Conservation (phyloP, 1,140 invertebrate genomes). For the Drosophila nannoptera region DNA sequence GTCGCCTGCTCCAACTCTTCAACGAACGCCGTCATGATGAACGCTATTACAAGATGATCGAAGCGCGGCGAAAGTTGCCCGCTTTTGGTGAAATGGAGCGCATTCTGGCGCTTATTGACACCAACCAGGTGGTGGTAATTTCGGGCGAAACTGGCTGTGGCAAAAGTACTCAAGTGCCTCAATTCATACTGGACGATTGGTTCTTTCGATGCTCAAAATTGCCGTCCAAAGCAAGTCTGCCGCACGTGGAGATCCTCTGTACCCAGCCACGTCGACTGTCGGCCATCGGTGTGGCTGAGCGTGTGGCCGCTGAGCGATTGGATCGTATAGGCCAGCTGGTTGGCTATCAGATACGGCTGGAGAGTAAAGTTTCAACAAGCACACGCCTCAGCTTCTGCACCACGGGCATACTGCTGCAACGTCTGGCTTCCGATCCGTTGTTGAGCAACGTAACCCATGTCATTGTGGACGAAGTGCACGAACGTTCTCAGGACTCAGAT, state of each 20-base stretch:
- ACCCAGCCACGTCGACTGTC: constrained; percentile 96
- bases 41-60: constrained; percentile 84
- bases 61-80: constrained; percentile 83
- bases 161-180: constrained; percentile 94
- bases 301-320: constrained; percentile 91
- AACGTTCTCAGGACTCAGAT: constrained; percentile 92
- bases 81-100: constrained; percentile 84
- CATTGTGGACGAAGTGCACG: constrained; percentile 95
- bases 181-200: constrained; percentile 93
- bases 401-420: constrained; percentile 91
- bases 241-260: constrained; percentile 85
- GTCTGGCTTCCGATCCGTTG: constrained; percentile 87
- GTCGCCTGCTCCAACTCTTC: constrained; percentile 82
- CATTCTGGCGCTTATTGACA: constrained; percentile 83
- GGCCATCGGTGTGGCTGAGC: constrained; percentile 93
- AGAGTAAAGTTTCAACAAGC: constrained; percentile 87
- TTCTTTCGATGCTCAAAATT: constrained; percentile 54
- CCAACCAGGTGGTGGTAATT: constrained; percentile 87
- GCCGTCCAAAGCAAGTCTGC: constrained; percentile 36
- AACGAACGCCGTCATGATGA: constrained; percentile 81
- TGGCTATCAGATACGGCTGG: constrained; percentile 91
- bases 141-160: constrained; percentile 94
- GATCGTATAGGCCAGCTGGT: constrained; percentile 90
- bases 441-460: constrained; percentile 87
- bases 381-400: constrained; percentile 94